Evolutionary conservation across 2,888 invertebrate species (phyloP).

Genomic region (Eilema caniola): DNA sequence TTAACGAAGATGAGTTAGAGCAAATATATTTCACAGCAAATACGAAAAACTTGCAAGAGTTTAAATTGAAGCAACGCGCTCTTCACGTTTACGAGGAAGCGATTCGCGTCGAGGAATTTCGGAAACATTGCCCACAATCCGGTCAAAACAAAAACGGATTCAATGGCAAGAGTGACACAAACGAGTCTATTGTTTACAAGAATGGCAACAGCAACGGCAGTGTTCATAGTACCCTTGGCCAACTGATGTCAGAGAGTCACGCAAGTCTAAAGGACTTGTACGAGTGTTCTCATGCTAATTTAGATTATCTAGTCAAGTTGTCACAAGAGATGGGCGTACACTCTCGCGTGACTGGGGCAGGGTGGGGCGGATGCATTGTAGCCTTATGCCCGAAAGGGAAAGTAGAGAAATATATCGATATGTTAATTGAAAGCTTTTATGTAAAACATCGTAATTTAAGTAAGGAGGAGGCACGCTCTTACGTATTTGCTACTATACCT

Average conservation of each 20-base stretch:
- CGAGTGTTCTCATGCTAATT: slow-evolving; percentile 96
- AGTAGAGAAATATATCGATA: slow-evolving; percentile 89
- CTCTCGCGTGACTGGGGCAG: slow-evolving; percentile 98
- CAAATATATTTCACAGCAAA: slow-evolving; percentile 80
- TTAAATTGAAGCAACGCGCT: slow-evolving; percentile 94
- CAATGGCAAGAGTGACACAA: slow-evolving; percentile 49
- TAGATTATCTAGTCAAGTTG: slow-evolving; percentile 93
- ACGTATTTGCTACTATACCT: slow-evolving; percentile 92
- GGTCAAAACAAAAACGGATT: slow-evolving; percentile 60
- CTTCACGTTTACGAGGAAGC: slow-evolving; percentile 97
- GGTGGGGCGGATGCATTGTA: slow-evolving; percentile 99
- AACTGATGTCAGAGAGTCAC: slow-evolving; percentile 96
- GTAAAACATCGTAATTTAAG: slow-evolving; percentile 83
- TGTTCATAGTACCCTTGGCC: slow-evolving; percentile 88
- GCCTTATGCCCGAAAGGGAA: slow-evolving; percentile 91
- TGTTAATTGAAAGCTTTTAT: slow-evolving; percentile 91
- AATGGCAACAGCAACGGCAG: slow-evolving; percentile 66
- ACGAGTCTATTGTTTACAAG: slow-evolving; percentile 47
- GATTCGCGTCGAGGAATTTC: slow-evolving; percentile 92
- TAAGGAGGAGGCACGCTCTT: slow-evolving; percentile 83
- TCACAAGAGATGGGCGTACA: slow-evolving; percentile 91
- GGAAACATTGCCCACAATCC: slow-evolving; percentile 85
- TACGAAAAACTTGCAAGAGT: slow-evolving; percentile 89
- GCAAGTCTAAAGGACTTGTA: slow-evolving; percentile 93
- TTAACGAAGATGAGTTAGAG: slow-evolving; percentile 88